Evolutionary conservation across 2,113 vertebrate genomes (phyloP), one percentile per base, ranked within the genome.

Genomic region (Eleginops maclovinus): DNA sequence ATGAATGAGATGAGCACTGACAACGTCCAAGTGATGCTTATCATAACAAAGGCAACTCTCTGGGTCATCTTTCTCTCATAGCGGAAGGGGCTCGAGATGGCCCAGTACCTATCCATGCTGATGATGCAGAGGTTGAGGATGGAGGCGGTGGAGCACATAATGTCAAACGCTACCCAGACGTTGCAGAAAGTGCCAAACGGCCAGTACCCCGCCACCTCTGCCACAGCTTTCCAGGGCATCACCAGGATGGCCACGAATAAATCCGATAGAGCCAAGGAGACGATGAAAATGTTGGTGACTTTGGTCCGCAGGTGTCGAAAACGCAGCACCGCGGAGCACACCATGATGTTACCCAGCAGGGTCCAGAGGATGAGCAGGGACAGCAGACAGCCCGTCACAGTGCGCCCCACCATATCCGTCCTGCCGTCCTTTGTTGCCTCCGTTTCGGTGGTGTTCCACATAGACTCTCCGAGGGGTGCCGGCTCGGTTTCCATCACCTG

Each of bases 211-310:
- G 96, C 96, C 75, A 99, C 97, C 77, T 99, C 98, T 0, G 96
- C 95, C 36, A 96, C 97, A 0, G 97, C 98, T 91, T 98, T 98
- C 98, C 98, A 99, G 4, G 98, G 97, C 98, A 99, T 99, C 69
- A 99, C 98, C 19, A 99, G 93, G 63, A 98, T 84, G 3, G 98
- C 97, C 78, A 99, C 97, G 46, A 98, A 93, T 44, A 99, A 93
- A 88, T 98, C 97, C 17, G 97, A 99, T 24, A 97, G 92, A 0
- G 98, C 98, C 84, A 99, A 82, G 1, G 98, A 99, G 51, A 97
- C 96, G 26, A 98, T 96, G 88, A 99, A 99, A 76, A 97, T 94
- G 84, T 97, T 97, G 89, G 98, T 98, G 73, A 97, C 96, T 93
- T 96, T 98, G 87, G 91, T 93, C 68, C 97, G 94, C 86, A 99